Evolutionary conservation across 53 echinoderm and acorn worm genomes (phyloP).

Genomic region (Echinometra lucunter): DNA sequence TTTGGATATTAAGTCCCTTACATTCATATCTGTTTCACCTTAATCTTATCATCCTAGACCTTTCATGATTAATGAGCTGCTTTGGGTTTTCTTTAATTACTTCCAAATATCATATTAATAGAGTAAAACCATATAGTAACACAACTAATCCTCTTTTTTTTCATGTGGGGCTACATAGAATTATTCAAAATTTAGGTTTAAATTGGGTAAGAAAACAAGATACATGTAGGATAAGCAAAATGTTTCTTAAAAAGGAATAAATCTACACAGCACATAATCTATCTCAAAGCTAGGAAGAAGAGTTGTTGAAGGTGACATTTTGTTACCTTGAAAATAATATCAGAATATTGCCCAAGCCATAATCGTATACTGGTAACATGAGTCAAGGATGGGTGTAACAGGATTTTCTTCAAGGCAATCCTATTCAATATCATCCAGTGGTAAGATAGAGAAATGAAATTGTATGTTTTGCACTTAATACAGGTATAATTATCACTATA

Average conservation of each 20-base stretch:
- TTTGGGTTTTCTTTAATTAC: too few species aligned
- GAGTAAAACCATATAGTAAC: too few species aligned
- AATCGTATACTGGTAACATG: neutral
- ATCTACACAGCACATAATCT: neutral
- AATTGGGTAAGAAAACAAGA: neutral
- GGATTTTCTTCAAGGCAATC: neutral
- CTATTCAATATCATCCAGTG: neutral
- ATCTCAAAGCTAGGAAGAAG: neutral
- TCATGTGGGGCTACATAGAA: too few species aligned
- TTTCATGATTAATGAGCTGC: too few species aligned
- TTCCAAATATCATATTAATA: too few species aligned
- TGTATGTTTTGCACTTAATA: neutral
- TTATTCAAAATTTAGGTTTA: neutral
- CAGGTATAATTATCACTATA: neutral
- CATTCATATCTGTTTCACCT: too few species aligned
- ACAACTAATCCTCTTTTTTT: too few species aligned
- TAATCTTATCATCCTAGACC: too few species aligned
- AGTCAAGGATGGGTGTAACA: neutral
- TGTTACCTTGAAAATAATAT: neutral
- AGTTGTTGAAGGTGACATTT: neutral
- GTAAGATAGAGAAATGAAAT: too few species aligned
- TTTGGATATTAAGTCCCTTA: too few species aligned
- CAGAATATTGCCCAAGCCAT: neutral
- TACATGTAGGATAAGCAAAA: neutral
- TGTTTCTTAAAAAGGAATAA: too few species aligned